Evolutionary conservation across 2,797 vertebrate genomes (phyloP), one percentile per base, ranked within the genome.

Genomic region (Eulemur mongoz): DNA sequence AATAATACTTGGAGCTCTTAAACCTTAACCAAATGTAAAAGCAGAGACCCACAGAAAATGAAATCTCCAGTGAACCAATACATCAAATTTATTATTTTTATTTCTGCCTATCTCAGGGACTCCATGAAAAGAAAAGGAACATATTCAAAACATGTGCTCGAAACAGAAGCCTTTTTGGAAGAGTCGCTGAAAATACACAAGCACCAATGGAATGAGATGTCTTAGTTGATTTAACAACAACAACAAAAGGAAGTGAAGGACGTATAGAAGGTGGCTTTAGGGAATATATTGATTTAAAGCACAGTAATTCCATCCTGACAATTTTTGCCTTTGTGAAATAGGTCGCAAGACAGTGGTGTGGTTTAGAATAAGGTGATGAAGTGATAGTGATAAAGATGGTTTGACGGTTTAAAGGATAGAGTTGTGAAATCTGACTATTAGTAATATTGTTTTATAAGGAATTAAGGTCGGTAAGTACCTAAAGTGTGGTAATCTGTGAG

Each of bases 1-100:
- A 98, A 94, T 94, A 97, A 97, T 95, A 43, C 57, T 94, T 93
- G 45, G 57, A 98, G 75, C 75, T 96, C 78, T 97, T 96, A 97
- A 76, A 95, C 83, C 30, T 96, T 97, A 97, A 94, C 89, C 96
- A 97, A 98, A 98, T 97, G 89, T 96, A 94, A 97, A 98, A 94
- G n/a, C 63, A 95, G 54, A 45, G 50, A 92, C 61, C 70, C 84
- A 94, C 35, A 93, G 87, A 96, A 97, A 98, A 98, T 93, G 94
- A 97, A 98, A 97, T 97, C 67, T 93, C 85, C 78, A 96, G 96
- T 93, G 85, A 96, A 96, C 32, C 72, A 92, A 96, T 81, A 92
- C 18, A 93, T 98, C 85, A 92, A 95, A 95, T 92, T 79, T 96
- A 97, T 59, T 54, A 96, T 59, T 98, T 96, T 54, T 63, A 43